phyloP scores from a whole-genome alignment of 2,888 invertebrate species.

The Griposia aprilina region DNA sequence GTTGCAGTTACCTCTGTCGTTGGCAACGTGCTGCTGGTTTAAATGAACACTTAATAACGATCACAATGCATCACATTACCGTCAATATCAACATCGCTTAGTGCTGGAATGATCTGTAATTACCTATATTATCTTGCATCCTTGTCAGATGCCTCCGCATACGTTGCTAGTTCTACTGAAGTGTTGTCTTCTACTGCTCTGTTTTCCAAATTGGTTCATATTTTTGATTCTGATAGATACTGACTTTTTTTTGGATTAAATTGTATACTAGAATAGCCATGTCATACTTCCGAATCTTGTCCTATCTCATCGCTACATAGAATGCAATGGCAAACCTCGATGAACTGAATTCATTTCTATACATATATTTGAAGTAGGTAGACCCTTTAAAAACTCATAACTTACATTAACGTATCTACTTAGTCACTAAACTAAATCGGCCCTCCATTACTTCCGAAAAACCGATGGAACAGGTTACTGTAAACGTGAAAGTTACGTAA shows the following conservation, averaged over 20 bases:
- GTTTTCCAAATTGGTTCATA: not conserved
- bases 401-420: not conserved
- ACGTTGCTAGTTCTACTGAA: no score
- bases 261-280: not conserved
- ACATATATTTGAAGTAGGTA: not conserved
- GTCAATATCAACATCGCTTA: not conserved
- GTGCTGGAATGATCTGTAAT: no score
- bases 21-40: not conserved
- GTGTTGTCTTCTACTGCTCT: no score
- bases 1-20: not conserved
- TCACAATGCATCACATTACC: no score
- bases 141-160: no score
- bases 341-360: not conserved
- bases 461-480: slow-evolving; percentile 14
- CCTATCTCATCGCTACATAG: not conserved
- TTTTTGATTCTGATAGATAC: no score
- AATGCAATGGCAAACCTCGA: not conserved
- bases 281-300: not conserved
- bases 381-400: not conserved
- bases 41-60: not conserved
- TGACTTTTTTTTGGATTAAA: no score
- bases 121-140: no score
- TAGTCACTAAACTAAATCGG: slow-evolving; percentile 2
- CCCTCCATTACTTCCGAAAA: not conserved
- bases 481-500: slow-evolving; percentile 33